These are phyloP conservation scores for Lumbricus terrestris DNA, from an alignment of 2,888 invertebrate species.

Conservation along the genomic window DNA sequence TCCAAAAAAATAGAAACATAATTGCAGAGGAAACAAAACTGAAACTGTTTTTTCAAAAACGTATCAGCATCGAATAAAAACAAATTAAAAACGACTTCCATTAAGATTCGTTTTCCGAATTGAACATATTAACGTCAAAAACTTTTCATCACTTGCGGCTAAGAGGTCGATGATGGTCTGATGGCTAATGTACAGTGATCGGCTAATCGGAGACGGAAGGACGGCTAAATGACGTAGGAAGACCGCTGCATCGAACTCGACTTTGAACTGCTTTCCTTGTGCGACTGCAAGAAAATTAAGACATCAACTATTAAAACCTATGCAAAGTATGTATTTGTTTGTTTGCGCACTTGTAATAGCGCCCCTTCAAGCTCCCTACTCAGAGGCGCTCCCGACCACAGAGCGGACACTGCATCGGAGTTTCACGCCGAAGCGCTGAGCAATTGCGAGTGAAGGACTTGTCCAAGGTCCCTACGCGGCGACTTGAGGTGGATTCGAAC, in stretches of 20 bases:
- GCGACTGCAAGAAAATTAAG: not conserved
- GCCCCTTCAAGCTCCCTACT: no score
- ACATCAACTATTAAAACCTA: not conserved
- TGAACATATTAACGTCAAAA: not conserved
- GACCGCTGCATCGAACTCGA: constrained; percentile 7
- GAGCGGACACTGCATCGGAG: no score
- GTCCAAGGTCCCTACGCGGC: no score
- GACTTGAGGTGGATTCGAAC: no score
- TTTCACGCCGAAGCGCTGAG: no score
- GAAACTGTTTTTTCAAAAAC: not conserved
- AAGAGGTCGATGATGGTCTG: not conserved
- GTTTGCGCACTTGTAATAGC: no score
- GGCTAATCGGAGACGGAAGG: not conserved
- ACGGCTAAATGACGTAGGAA: not conserved
- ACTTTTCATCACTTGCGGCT: not conserved
- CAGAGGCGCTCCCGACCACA: no score
- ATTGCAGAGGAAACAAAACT: not conserved
- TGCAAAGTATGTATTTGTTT: not conserved
- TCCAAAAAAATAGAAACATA: not conserved
- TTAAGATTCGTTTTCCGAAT: not conserved
- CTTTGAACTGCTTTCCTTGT: constrained; percentile 10
- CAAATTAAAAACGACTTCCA: not conserved
- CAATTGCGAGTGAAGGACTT: no score
- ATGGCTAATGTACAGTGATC: not conserved
- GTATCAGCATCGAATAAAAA: not conserved